Conservation (phyloP, 2,113 vertebrate genomes). For the Onychostruthus taczanowskii region DNA sequence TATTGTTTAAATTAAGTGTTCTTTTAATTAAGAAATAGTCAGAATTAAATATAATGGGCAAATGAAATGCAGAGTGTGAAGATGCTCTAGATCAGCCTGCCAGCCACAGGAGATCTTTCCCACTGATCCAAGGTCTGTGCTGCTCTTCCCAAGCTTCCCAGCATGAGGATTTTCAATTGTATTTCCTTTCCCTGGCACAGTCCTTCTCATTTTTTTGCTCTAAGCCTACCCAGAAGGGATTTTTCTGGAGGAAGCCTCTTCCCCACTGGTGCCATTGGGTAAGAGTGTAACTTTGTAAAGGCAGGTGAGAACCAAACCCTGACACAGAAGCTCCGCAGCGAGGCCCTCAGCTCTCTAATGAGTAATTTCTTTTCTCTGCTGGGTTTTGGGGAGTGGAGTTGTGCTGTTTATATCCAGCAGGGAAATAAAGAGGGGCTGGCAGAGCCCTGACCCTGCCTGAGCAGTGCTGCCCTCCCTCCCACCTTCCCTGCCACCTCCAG, state of each 20-base stretch:
- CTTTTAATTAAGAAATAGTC: not conserved
- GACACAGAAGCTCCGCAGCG: accelerated
- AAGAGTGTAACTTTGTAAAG: not conserved
- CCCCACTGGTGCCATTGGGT: not conserved
- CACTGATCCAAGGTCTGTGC: not conserved
- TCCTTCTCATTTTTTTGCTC: not conserved
- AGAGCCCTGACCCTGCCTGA: not conserved
- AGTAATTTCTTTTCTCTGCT: not conserved
- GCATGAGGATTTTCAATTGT: not conserved
- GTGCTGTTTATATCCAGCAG: not conserved
- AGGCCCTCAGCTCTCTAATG: not conserved
- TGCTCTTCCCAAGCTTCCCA: not conserved
- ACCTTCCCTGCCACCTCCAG: not conserved
- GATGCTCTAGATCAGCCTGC: not conserved
- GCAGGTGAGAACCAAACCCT: not conserved
- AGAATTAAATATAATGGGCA: not conserved
- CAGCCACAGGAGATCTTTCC: not conserved
- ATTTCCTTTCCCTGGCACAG: not conserved
- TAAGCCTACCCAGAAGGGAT: not conserved
- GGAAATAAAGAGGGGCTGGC: not conserved
- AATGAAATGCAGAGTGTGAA: not conserved
- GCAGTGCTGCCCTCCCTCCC: not conserved
- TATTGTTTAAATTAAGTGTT: not conserved
- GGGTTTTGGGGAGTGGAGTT: not conserved
- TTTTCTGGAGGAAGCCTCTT: not conserved